phyloP scores from a whole-genome alignment of 1,140 invertebrate genomes.

The Cataglyphis hispanica region DNA sequence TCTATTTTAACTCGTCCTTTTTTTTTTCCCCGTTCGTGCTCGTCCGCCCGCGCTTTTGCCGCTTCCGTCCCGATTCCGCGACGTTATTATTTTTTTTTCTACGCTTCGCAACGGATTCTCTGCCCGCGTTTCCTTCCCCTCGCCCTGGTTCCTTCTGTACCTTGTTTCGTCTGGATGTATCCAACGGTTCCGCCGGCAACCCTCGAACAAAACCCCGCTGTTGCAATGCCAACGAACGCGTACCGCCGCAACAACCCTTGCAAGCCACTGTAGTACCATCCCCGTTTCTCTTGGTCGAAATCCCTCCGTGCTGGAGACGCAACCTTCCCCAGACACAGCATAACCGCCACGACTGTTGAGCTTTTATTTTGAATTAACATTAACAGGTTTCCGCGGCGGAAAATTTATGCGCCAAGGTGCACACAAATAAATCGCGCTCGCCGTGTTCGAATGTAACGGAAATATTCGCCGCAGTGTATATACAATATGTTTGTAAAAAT shows the following conservation, averaged over 20 bases:
- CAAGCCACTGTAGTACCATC: slow-evolving; percentile 45
- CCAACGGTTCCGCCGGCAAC: slow-evolving; percentile 59
- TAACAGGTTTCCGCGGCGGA: slow-evolving; percentile 72
- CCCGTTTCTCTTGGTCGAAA: not conserved
- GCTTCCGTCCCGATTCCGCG: slow-evolving; percentile 64
- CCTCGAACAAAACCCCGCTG: slow-evolving; percentile 72
- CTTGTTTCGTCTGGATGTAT: slow-evolving; percentile 73
- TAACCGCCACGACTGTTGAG: slow-evolving; percentile 59
- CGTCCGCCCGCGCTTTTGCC: slow-evolving; percentile 9
- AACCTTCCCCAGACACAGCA: slow-evolving; percentile 41
- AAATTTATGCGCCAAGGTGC: slow-evolving; percentile 66
- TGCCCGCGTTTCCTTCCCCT: slow-evolving; percentile 63
- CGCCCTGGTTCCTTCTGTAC: slow-evolving; percentile 26
- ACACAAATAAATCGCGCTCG: slow-evolving; percentile 58
- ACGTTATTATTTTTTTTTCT: slow-evolving; percentile 71
- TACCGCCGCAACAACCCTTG: slow-evolving; percentile 63
- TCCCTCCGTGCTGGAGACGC: slow-evolving; percentile 9
- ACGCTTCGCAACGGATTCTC: slow-evolving; percentile 46
- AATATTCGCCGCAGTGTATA: not conserved
- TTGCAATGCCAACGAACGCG: slow-evolving; percentile 67
- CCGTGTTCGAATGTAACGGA: not conserved
- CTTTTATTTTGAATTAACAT: slow-evolving; percentile 79
- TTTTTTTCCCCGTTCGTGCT: slow-evolving; percentile 29
- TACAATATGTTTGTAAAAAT: not conserved
- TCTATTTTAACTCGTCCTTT: slow-evolving; percentile 44